phyloP scores from a whole-genome alignment of 1,140 invertebrate genomes.

The Chelonus insularis region DNA sequence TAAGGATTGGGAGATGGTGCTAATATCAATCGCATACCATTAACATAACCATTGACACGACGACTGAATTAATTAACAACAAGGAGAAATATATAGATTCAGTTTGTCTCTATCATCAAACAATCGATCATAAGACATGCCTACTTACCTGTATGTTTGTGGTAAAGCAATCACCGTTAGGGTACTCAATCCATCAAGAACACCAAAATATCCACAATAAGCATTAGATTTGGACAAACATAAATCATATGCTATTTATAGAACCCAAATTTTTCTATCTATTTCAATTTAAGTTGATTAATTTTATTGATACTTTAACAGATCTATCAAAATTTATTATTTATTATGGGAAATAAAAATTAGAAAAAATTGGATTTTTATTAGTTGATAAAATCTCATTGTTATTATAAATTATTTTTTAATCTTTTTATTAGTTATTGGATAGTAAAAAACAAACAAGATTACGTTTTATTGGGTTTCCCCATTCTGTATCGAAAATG shows the following conservation, averaged over 20 bases:
- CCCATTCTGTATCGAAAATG: no score
- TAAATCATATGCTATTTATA: no score
- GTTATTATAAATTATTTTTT: not conserved
- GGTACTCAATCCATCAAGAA: not conserved
- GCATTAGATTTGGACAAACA: no score
- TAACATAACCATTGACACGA: not conserved
- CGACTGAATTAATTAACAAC: not conserved
- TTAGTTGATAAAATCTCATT: not conserved
- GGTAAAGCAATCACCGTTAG: not conserved
- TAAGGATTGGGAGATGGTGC: not conserved
- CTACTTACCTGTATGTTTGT: not conserved
- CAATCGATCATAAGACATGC: not conserved
- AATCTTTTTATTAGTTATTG: not conserved
- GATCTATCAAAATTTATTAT: not conserved
- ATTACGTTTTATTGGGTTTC: no score
- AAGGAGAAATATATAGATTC: not conserved
- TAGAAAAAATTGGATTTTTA: not conserved
- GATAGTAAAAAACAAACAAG: no score
- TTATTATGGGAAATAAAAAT: not conserved
- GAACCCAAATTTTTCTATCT: no score
- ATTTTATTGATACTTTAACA: not conserved
- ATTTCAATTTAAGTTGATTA: not conserved
- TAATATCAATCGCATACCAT: not conserved
- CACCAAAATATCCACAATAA: not conserved
- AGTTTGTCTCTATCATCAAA: not conserved